Evolutionary conservation across 2,113 vertebrate genomes (phyloP).

Genomic region (Ia io): DNA sequence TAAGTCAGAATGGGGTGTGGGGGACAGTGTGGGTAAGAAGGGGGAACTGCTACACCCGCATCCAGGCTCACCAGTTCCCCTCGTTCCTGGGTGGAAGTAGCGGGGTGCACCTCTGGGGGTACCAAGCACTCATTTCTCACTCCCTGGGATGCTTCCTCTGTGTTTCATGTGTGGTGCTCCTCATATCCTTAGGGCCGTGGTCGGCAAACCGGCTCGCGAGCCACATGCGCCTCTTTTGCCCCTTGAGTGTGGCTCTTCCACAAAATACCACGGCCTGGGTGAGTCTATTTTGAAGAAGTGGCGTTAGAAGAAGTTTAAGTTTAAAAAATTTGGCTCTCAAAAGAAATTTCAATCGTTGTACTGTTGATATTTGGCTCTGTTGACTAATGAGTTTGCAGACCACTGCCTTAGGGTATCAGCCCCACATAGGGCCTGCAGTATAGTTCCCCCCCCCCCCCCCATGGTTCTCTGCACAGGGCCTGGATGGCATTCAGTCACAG

Average conservation of each 20-base stretch:
- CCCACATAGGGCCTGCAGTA: neutral
- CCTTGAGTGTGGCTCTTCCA: no score
- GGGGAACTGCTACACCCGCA: accelerated
- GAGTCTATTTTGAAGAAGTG: no score
- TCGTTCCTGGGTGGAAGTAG: neutral
- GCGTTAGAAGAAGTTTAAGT: no score
- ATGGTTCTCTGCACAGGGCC: neutral
- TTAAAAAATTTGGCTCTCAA: no score
- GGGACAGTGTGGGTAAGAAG: neutral
- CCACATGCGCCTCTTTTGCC: no score
- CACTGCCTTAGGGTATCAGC: neutral
- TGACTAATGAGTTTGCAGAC: no score
- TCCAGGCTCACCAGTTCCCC: neutral
- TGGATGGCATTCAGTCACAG: neutral
- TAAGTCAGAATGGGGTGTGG: neutral
- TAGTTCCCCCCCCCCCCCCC: neutral
- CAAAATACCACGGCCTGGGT: no score
- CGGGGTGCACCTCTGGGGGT: neutral
- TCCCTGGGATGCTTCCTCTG: neutral
- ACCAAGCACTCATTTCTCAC: neutral
- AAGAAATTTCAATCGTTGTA: no score
- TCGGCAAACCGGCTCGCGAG: no score
- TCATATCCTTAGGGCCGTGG: no score
- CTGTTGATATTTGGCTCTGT: no score
- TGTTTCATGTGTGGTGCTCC: neutral